Evolutionary conservation across 2,113 vertebrate species (phyloP).

Genomic region (Gymnogyps californianus): DNA sequence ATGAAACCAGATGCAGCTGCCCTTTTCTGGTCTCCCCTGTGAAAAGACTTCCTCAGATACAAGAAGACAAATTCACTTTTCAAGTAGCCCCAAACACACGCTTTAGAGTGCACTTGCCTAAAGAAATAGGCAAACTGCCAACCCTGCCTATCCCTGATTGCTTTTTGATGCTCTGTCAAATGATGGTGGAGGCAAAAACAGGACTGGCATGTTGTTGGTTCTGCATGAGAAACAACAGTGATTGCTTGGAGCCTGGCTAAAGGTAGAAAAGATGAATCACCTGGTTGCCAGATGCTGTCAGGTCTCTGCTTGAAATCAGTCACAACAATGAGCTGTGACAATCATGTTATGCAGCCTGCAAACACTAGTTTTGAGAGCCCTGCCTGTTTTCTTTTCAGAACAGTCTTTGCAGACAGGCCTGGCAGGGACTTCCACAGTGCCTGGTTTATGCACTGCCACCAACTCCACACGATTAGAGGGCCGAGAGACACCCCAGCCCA

Average conservation of each 20-base stretch:
- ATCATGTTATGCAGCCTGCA: background rate
- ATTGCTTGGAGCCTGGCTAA: background rate
- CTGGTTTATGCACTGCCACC: background rate
- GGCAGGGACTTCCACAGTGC: background rate
- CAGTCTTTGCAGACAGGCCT: background rate
- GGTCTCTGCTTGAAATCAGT: background rate
- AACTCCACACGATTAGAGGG: accelerated
- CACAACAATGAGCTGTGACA: background rate
- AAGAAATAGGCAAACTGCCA: background rate
- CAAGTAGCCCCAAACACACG: background rate
- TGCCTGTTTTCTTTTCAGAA: background rate
- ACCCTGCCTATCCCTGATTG: background rate
- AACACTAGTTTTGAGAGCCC: background rate
- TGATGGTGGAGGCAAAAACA: background rate
- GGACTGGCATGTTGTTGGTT: background rate
- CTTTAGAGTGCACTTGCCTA: background rate
- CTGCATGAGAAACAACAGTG: slow-evolving; percentile 21
- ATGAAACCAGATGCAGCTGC: background rate
- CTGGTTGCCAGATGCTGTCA: slow-evolving; percentile 6
- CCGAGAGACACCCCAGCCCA: background rate
- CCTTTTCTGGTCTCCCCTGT: background rate
- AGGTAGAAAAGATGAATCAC: slow-evolving; percentile 34
- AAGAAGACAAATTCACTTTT: background rate
- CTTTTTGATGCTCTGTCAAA: background rate
- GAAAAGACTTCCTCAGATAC: background rate